Evolutionary conservation across 2,888 invertebrate species (phyloP).

Genomic region (Drosophila neonasuta): DNA sequence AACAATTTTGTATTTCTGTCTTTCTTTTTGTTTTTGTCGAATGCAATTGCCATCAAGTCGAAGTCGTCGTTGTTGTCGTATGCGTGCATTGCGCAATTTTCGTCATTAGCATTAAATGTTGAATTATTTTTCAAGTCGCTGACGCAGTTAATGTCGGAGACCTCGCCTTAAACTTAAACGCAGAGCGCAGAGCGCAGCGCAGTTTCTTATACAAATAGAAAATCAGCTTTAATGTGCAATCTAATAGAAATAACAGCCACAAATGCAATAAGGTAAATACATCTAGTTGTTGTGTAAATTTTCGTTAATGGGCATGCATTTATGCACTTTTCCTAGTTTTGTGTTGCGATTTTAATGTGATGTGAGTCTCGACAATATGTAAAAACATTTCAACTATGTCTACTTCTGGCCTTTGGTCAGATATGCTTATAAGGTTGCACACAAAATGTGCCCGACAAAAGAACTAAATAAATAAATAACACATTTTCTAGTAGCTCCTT

Average conservation of each 20-base stretch:
- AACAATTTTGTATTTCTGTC: constrained; percentile 41
- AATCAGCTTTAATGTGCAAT: constrained; percentile 70
- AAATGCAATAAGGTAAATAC: constrained; percentile 53
- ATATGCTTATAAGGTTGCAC: not conserved
- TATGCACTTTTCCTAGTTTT: constrained; percentile 54
- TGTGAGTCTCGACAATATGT: constrained; percentile 40
- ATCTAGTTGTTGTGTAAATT: constrained; percentile 50
- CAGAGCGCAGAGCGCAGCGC: constrained; percentile 23
- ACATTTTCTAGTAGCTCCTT: not conserved
- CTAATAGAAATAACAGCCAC: constrained; percentile 72
- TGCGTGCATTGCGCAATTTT: constrained; percentile 75
- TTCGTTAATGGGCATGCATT: constrained; percentile 70
- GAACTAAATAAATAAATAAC: constrained; percentile 15
- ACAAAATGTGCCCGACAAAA: too few relatives aligned
- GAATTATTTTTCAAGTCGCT: constrained; percentile 80
- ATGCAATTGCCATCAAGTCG: constrained; percentile 6
- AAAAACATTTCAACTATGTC: constrained; percentile 39
- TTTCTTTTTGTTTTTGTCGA: constrained; percentile 4
- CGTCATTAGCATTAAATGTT: constrained; percentile 80
- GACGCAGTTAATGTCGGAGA: constrained; percentile 74
- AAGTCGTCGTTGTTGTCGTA: not conserved
- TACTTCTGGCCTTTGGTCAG: constrained; percentile 11
- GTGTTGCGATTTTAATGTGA: not conserved
- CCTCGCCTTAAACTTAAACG: constrained; percentile 34
- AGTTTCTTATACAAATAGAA: constrained; percentile 70